Evolutionary conservation across 2,888 invertebrate species (phyloP), one percentile per base, ranked within the genome.

Genomic region (Trileptium ribeirensis): DNA sequence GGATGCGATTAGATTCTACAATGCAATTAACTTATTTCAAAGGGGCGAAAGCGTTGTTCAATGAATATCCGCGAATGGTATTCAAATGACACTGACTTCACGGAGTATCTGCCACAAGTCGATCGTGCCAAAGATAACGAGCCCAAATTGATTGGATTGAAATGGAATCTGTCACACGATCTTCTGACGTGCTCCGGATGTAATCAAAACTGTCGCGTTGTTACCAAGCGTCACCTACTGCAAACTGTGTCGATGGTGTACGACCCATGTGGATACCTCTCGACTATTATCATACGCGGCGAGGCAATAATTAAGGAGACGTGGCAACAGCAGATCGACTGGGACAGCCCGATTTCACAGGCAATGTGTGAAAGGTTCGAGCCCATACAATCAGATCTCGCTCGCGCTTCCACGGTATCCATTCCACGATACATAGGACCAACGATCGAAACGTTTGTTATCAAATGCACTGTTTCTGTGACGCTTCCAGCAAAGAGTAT

Each of bases 51-150:
- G n/a, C n/a, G 64, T 1, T 34, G 36, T 0, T 0, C 3, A 37
- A 84, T 84, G 84, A 83, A 82, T 70, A 74, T 84, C 3, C 15
- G 84, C 15, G 84, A 83, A 67, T 84, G 81, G 77, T 31, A n/a
- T 70, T 33, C 8, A 31, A 70, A 70, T 36, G 8, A 8, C 8
- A 8, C 29, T 15, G 70, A 70, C 8, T 3, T 70, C 29, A 29
- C 36, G 31, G 8, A 70, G 31, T 70, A 31, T 15, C 29, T 70
- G 29, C 3, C 70, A 33, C 8, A 19, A 70, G 8, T 19, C 15
- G 70, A 70, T 70, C 29, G 70, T 33, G 70, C n/a, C 15, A 70
- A 8, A n/a, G 29, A 29, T 31, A 70, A 29, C 8, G 15, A 19
- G 29, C 36, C 29, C 8, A 70, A 70, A 70, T 31, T 19, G 29